These are phyloP conservation scores for Apamea monoglypha DNA, from an alignment of 2,888 invertebrate species.

Conservation along the genomic window DNA sequence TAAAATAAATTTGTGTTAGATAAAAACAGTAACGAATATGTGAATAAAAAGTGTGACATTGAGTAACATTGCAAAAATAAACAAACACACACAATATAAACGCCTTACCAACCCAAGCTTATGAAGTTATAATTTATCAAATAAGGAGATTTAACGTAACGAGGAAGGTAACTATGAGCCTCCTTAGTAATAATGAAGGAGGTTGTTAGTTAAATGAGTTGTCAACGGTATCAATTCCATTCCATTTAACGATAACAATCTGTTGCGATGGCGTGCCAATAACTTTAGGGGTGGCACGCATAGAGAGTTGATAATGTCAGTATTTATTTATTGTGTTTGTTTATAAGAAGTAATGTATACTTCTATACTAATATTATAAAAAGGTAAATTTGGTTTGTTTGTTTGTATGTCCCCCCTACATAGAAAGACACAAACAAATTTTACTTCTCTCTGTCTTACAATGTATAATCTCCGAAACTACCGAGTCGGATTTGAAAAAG, in stretches of 20 bases:
- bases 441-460: too few relatives aligned
- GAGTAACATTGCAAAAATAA: too few relatives aligned
- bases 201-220: conserved; percentile 58
- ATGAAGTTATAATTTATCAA: conserved; percentile 22
- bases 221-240: conserved; percentile 57
- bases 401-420: too few relatives aligned
- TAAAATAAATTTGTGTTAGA: too few relatives aligned
- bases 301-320: not conserved
- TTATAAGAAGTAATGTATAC: not conserved
- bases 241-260: conserved; percentile 61
- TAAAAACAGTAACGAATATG: too few relatives aligned
- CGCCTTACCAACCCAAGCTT: not conserved
- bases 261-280: conserved; percentile 47
- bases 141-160: conserved; percentile 29
- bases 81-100: conserved; percentile 16
- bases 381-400: too few relatives aligned
- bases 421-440: too few relatives aligned
- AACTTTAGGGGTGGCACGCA: conserved; percentile 44
- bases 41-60: too few relatives aligned
- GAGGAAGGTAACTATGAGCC: conserved; percentile 33
- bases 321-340: not conserved
- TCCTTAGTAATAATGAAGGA: conserved; percentile 49
- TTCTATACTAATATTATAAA: too few relatives aligned
- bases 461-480: too few relatives aligned
- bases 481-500: too few relatives aligned